Evolutionary conservation across 2,797 vertebrate genomes (phyloP), one percentile per base, ranked within the genome.

Genomic region (Champsocephalus gunnari): DNA sequence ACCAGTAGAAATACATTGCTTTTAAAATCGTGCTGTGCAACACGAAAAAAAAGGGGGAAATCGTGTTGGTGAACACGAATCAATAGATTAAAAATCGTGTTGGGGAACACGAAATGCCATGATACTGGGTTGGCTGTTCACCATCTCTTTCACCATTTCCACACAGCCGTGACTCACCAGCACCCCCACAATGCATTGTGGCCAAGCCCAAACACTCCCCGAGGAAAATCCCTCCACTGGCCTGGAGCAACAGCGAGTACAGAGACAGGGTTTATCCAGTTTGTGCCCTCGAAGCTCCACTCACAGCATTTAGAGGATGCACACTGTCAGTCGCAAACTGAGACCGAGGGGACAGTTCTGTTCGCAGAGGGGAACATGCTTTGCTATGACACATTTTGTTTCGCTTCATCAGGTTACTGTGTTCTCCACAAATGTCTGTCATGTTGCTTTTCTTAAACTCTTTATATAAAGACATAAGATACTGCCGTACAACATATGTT

Each of bases 61-160:
- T 21, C 21, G 21, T 21, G 21, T 21, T 21, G 21, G 21, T 21
- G 21, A 21, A 21, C 21, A 21, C 21, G 21, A 21, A 21, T 21
- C 21, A 21, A 21, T 21, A 21, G 21, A 21, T 21, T 21, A 21
- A 21, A 21, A 21, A 21, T 21, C 21, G 21, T 2, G 21, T 21
- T 21, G 21, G 21, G 2, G 21, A 21, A 21, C 21, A 21, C 21
- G 21, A 21, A 21, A 21, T 21, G 21, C 21, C 21, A 21, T 21
- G 21, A 21, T 2, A 21, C 21, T 21, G 21, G 21, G 21, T 21
- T 21, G 21, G 21, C 21, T 21, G 77, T 78, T 88, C 77, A 76
- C 75, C 75, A 12, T 87, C 83, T 88, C 88, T 87, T 88, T 90
- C 85, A 69, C 66, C 58, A 49, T 74, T 80, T 85, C 82, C 83